phyloP scores from a whole-genome alignment of 2,113 vertebrate genomes.

The Motacilla alba region DNA sequence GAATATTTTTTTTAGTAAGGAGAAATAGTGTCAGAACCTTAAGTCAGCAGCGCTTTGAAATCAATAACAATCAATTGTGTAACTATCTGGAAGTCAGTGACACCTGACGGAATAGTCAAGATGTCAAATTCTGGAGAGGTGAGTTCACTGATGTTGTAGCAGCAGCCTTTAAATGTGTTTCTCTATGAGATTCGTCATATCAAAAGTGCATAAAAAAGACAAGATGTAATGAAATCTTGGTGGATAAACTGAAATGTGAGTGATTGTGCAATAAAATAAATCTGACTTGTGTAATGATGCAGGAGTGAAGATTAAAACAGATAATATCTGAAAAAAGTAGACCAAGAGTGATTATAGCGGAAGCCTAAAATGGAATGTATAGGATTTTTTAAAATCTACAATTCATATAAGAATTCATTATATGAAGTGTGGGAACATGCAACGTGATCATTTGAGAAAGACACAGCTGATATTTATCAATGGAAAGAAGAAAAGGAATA shows the following conservation, averaged over 20 bases:
- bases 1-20: background rate
- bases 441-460: background rate
- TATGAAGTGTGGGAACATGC: background rate
- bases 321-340: background rate
- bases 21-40: background rate
- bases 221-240: background rate
- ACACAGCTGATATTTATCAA: background rate
- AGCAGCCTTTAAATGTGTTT: background rate
- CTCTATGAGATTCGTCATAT: background rate
- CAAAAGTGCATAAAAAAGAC: background rate
- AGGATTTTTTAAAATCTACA: background rate
- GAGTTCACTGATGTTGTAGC: background rate
- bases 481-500: background rate
- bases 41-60: background rate
- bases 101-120: background rate
- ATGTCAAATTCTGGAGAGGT: background rate
- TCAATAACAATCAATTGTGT: constrained; percentile 21
- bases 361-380: background rate
- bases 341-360: background rate
- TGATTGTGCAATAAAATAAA: background rate
- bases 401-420: background rate
- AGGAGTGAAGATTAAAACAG: background rate
- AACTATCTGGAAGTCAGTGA: background rate
- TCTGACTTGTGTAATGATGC: background rate
- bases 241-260: background rate